Base-by-base conservation (phyloP, 2,888 invertebrate genomes). In the Pachycephus smyrnensis region DNA sequence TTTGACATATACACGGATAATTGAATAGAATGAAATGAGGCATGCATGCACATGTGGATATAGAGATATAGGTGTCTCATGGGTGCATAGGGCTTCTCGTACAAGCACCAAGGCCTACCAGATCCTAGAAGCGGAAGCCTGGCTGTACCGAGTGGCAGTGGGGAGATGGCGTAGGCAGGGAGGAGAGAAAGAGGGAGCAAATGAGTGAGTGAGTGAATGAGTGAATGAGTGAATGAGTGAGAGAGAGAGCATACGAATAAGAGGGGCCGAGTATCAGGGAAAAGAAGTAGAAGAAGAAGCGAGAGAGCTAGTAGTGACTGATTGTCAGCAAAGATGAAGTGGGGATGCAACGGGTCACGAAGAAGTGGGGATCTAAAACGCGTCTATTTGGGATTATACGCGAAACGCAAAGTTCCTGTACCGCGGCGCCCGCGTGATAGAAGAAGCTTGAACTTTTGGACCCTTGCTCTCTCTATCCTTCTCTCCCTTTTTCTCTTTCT, bases 141-240 rank as follows among this genome's bases (percentile, higher is more conserved):
- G 40, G 15, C 40, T 40, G 15, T 36, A 33, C 30, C 12, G 35
- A 68, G 71, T 68, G 73, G 55, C 73, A 76, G 77, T 76, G 75
- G 78, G 73, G 37, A 68, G 76, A 55, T 37, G 78, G 69, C 74
- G 69, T 40, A 33, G 32, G 32, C 40, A 73, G 73, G 40, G 69
- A 71, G 32, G 77, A 76, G 75, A 71, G 73, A 77, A 55, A 37
- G 73, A 68, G 68, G 71, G 73, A 11, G 55, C 37, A 36, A 68
- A 69, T 37, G 77, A 73, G 74, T 68, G 77, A 75, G 77, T 69
- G 73, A 76, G 75, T 80, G 85, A 82, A 82, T 80, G 80, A 80
- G 80, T 79, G 81, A 80, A 80, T 78, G 84, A 79, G 76, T 31
- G 73, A 76, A 75, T 75, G 80, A 77, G 76, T 77, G 75, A 36